These are phyloP conservation scores for Thereva nobilitata DNA, from an alignment of 2,888 invertebrate genomes.

Conservation along the genomic window DNA sequence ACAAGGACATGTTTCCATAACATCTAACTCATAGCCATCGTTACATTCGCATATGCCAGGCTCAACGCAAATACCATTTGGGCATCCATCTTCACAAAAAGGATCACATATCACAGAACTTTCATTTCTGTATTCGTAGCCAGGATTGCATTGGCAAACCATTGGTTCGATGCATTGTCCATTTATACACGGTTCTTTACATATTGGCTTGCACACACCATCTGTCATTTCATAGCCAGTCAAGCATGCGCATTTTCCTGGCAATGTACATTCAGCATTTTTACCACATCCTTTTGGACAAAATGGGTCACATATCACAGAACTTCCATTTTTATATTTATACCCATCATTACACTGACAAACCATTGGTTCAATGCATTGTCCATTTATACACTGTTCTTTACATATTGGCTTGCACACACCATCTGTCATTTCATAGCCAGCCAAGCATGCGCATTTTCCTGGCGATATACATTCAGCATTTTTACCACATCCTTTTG, in stretches of 20 bases:
- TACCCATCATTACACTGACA: conserved; percentile 40
- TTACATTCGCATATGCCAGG: conserved; percentile 52
- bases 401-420: conserved; percentile 58
- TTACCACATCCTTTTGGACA: too few relatives aligned
- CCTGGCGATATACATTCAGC: conserved; percentile 41
- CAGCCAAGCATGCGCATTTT: not conserved
- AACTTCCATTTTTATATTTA: conserved; percentile 47
- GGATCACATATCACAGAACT: conserved; percentile 50
- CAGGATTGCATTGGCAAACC: not conserved
- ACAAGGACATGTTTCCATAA: too few relatives aligned
- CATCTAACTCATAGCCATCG: conserved; percentile 42
- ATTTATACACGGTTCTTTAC: conserved; percentile 59
- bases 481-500: too few relatives aligned
- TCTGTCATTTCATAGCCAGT: not conserved
- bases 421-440: not conserved
- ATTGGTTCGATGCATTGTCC: conserved; percentile 52
- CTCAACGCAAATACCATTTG: conserved; percentile 58
- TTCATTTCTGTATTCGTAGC: conserved; percentile 47
- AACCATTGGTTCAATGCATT: conserved; percentile 43
- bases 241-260: conserved; percentile 10
- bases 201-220: conserved; percentile 53
- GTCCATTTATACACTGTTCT: conserved; percentile 60
- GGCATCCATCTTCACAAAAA: conserved; percentile 52
- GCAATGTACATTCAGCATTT: conserved; percentile 38
- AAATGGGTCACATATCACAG: conserved; percentile 49